A percentile compares a stretch with the other conserved stretches of the same genome.
These are phyloP conservation scores for Grallaria varia DNA, from an alignment of 2,113 vertebrate species.

Conservation along the genomic window DNA sequence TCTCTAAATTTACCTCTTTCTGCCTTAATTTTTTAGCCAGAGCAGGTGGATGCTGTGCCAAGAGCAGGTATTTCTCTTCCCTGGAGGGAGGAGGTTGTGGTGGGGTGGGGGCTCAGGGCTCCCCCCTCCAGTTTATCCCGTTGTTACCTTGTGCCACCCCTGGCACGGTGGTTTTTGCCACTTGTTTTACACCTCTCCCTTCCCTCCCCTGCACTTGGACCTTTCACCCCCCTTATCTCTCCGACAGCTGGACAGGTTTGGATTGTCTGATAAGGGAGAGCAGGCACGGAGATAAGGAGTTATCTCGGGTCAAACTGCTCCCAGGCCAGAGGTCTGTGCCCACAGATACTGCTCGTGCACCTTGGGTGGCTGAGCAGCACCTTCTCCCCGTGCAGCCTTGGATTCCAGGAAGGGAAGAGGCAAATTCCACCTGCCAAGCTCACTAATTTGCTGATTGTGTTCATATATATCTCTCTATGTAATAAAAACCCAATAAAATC, in stretches of 20 bases:
- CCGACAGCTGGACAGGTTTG: background rate
- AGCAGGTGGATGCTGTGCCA: rapidly evolving
- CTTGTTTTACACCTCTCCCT: background rate
- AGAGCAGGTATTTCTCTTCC: background rate
- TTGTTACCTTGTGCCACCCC: rapidly evolving
- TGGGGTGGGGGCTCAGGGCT: rapidly evolving
- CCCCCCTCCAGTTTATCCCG: rapidly evolving
- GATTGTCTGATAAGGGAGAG: background rate
- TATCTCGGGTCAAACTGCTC: background rate
- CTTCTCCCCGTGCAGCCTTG: background rate
- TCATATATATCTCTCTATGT: background rate
- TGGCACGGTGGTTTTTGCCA: rapidly evolving
- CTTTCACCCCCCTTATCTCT: constrained; percentile 6
- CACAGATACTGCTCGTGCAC: background rate
- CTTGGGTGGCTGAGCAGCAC: rapidly evolving
- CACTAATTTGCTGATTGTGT: background rate
- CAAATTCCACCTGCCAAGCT: background rate
- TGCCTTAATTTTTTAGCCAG: background rate
- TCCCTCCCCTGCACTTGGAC: background rate
- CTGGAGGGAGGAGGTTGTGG: background rate
- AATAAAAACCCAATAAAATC: background rate
- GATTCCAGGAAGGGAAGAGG: background rate
- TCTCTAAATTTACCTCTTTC: background rate
- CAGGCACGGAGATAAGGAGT: rapidly evolving
- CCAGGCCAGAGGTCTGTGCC: rapidly evolving